Evolutionary conservation across 2,888 invertebrate genomes (phyloP).

Genomic region (Argyresthia goedartella): DNA sequence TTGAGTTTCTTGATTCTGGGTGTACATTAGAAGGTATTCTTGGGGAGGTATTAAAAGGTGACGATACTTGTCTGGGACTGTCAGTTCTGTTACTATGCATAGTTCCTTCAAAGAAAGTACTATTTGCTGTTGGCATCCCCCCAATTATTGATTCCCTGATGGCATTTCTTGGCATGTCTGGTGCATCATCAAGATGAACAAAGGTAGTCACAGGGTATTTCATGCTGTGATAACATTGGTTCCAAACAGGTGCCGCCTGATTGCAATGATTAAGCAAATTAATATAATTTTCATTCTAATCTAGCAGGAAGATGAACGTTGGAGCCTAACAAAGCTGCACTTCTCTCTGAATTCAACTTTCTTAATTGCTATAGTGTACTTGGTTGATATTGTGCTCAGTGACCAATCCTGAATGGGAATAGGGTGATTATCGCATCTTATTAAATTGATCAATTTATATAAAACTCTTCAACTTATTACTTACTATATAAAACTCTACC

Average conservation of each 20-base stretch:
- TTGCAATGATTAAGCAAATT: conserved; percentile 31
- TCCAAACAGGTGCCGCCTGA: conserved; percentile 54
- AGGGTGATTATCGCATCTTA: too few species aligned
- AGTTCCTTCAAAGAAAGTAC: conserved; percentile 20
- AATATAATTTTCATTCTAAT: conserved; percentile 18
- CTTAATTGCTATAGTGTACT: conserved; percentile 40
- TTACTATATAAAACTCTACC: conserved; percentile 2
- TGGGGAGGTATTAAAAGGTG: neutral
- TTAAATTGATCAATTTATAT: too few species aligned
- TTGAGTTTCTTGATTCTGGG: too few species aligned
- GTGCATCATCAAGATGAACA: conserved; percentile 48
- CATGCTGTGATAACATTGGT: conserved; percentile 54
- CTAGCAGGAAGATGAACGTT: conserved; percentile 30
- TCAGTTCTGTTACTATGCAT: neutral
- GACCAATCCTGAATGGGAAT: conserved; percentile 36
- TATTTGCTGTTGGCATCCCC: conserved; percentile 31
- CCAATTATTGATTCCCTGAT: neutral
- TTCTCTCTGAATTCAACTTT: conserved; percentile 49
- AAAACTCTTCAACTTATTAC: conserved; percentile 8
- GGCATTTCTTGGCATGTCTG: conserved; percentile 17
- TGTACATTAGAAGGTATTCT: neutral
- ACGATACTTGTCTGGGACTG: neutral
- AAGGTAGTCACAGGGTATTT: conserved; percentile 49
- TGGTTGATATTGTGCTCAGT: conserved; percentile 29
- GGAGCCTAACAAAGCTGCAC: conserved; percentile 27